Percentiles rank a stretch among this genome's conserved stretches.
These are phyloP conservation scores for Rhinolophus ferrumequinum DNA, from an alignment of 2,113 vertebrate species.

Conservation along the genomic window DNA sequence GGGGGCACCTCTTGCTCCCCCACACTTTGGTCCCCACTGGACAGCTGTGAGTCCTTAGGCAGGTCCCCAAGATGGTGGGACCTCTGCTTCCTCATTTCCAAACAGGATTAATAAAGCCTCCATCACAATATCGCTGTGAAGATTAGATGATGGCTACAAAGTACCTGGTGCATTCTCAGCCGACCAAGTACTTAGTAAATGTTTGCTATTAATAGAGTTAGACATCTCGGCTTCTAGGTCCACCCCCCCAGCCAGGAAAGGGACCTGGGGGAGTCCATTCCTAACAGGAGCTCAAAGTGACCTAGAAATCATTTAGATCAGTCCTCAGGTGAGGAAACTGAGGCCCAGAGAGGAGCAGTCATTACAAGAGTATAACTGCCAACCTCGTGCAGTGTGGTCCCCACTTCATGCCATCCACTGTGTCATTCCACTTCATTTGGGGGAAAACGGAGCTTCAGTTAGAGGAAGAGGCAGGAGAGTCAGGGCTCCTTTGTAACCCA, in stretches of 20 bases:
- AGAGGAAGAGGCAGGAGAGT: not conserved
- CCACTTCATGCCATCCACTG: not conserved
- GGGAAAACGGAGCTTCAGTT: not conserved
- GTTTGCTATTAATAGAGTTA: not conserved
- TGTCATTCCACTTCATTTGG: not conserved
- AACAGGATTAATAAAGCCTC: not conserved
- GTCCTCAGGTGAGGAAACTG: not conserved
- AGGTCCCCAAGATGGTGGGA: not conserved
- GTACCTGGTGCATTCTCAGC: not conserved
- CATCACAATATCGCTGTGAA: not conserved
- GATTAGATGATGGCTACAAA: not conserved
- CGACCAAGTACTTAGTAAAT: not conserved
- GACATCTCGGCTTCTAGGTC: no score
- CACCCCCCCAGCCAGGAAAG: not conserved
- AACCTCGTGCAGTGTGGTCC: not conserved
- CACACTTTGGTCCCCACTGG: not conserved
- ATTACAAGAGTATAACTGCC: not conserved
- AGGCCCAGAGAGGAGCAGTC: not conserved
- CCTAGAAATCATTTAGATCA: not conserved
- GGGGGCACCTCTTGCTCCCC: not conserved
- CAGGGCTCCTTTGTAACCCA: not conserved
- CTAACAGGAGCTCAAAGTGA: not conserved
- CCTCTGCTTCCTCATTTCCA: not conserved
- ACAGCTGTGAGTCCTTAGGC: not conserved
- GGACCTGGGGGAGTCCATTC: not conserved